Percentiles rank a stretch among this genome's conserved stretches.
These are phyloP conservation scores for Sceloporus tristichus DNA, from an alignment of 2,113 vertebrate genomes.

Conservation along the genomic window DNA sequence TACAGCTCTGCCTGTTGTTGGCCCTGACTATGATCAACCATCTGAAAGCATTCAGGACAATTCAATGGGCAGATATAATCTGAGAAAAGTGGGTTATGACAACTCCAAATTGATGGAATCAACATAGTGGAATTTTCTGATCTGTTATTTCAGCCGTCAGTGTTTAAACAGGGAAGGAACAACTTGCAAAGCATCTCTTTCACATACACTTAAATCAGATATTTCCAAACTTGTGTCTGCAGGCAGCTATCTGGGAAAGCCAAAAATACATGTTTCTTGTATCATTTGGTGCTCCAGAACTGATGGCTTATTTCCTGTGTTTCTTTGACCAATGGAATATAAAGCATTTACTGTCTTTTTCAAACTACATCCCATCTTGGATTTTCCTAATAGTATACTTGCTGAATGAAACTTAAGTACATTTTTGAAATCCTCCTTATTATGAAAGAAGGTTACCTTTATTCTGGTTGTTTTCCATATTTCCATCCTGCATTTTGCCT, in stretches of 20 bases:
- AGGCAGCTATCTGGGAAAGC: not conserved
- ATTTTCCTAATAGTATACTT: conserved; percentile 23
- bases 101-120: no score
- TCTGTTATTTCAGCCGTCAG: no score
- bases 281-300: not conserved
- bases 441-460: conserved; percentile 93
- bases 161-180: no score
- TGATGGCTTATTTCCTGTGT: not conserved
- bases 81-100: no score
- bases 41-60: no score
- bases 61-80: no score
- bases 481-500: conserved; percentile 99
- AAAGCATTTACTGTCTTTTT: not conserved
- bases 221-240: no score
- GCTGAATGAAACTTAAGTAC: conserved; percentile 41
- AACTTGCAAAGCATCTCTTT: no score
- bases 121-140: no score
- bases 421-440: conserved; percentile 59
- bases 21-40: no score
- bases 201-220: no score
- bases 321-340: not conserved
- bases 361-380: not conserved
- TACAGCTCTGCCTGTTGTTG: no score
- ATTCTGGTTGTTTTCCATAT: conserved; percentile 99
- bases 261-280: not conserved